phyloP scores from a whole-genome alignment of 1,140 invertebrate genomes.

The Forficula auricularia region DNA sequence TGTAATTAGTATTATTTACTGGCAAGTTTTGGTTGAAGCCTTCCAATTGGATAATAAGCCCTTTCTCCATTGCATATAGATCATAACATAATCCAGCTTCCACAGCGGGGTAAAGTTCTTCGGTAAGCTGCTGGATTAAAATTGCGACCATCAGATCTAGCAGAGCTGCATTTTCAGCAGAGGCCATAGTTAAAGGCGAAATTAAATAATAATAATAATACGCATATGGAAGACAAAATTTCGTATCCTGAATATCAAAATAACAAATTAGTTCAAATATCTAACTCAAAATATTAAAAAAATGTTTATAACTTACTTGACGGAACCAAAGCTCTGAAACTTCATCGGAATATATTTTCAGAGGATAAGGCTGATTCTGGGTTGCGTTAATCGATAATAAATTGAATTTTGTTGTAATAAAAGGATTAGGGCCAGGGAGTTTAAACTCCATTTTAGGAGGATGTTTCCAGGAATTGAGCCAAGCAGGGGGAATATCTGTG shows the following conservation, averaged over 20 bases:
- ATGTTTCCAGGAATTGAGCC: conserved; percentile 12
- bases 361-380: too few relatives aligned
- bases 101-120: conserved; percentile 26
- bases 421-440: not conserved
- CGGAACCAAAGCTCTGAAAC: too few relatives aligned
- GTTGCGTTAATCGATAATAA: conserved; percentile 30
- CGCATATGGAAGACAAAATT: conserved; percentile 67
- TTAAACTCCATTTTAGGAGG: too few relatives aligned
- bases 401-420: conserved; percentile 50
- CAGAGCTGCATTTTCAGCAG: conserved; percentile 13
- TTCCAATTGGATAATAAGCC: conserved; percentile 45
- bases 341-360: too few relatives aligned
- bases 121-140: conserved; percentile 23
- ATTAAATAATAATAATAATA: conserved; percentile 56
- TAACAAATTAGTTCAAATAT: too few relatives aligned
- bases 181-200: conserved; percentile 39
- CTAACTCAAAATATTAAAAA: too few relatives aligned
- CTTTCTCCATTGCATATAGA: conserved; percentile 19
- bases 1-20: conserved; percentile 26
- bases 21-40: conserved; percentile 65
- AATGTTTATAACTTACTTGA: too few relatives aligned
- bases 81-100: conserved; percentile 20
- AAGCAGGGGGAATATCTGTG: conserved; percentile 44
- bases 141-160: conserved; percentile 20
- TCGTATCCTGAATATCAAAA: conserved; percentile 37